Base-by-base conservation (phyloP, 2,888 invertebrate genomes). In the Philereme vetulata region DNA sequence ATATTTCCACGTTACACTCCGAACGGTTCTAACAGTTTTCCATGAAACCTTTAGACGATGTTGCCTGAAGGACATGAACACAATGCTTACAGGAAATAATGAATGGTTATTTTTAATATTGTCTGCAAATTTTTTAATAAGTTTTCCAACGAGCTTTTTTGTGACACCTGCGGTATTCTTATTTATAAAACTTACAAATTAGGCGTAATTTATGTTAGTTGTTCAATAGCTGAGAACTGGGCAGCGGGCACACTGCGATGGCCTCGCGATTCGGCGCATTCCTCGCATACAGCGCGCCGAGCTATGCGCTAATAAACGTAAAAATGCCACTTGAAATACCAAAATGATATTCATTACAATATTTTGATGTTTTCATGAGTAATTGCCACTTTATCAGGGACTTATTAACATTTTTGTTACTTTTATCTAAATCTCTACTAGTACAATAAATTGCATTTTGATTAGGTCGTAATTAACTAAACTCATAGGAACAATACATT, bases 331-430 rank as follows among this genome's bases (percentile, higher is more conserved):
- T 69, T 68, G 65, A 71, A 68, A 69, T 71, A 67, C 71, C 69
- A 54, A 51, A 60, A 62, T 47, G 33, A 55, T 49, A 55, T 47
- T 55, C 44, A 55, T 62, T 62, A 63, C 38, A 48, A 62, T 65
- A 71, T 66, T 63, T 64, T 60, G 65, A 60, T 62, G 65, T 69
- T 65, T 62, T 48, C 62, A 66, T 71, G 69, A 69, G 62, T 71
- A 71, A 70, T 66, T 57, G 62, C 63, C 63, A 50, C 63, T 64
- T 64, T 64, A 67, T 65, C 64, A 62, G 61, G 44, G 58, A 72
- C 72, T 80, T 64, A 74, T 80, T 78, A 80, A 80, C 67, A 80
- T 80, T 67, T 70, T 75, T 71, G 73, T 70, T 66, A 70, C 69
- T 68, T 71, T 68, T 74, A 77, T 78, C 76, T 78, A 42, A 62